phyloP scores from a whole-genome alignment of 2,888 invertebrate species.

The Odontomyia ornata region DNA sequence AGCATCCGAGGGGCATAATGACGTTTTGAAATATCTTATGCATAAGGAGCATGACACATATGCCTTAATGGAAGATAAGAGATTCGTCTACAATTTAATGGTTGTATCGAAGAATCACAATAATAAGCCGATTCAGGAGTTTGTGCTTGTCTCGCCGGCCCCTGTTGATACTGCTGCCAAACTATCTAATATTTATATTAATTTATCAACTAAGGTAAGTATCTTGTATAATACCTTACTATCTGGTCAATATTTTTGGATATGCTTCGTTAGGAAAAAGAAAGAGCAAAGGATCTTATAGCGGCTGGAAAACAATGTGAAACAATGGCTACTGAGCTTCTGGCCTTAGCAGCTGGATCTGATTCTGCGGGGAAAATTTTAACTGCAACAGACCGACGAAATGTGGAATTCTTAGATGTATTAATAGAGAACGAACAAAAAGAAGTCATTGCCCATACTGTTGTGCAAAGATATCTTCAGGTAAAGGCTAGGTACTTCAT shows the following conservation, averaged over 20 bases:
- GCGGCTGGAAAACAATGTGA: constrained; percentile 97
- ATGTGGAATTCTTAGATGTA: constrained; percentile 94
- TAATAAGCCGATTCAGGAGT: constrained; percentile 96
- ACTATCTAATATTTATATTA: constrained; percentile 89
- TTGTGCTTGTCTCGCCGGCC: constrained; percentile 97
- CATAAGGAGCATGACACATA: constrained; percentile 98
- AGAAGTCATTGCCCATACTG: constrained; percentile 96
- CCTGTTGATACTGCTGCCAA: constrained; percentile 99
- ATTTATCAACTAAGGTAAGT: constrained; percentile 81
- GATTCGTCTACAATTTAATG: constrained; percentile 98
- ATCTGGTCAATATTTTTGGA: too few relatives aligned
- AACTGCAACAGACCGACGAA: constrained; percentile 93
- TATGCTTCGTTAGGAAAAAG: constrained; percentile 79
- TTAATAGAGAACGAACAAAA: constrained; percentile 99
- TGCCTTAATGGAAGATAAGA: constrained; percentile 95
- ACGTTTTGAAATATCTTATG: constrained; percentile 93
- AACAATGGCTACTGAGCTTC: constrained; percentile 94
- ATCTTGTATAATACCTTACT: not conserved
- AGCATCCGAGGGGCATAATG: constrained; percentile 95
- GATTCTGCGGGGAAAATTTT: constrained; percentile 95
- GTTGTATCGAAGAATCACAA: constrained; percentile 95
- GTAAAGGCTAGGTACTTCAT: constrained; percentile 67
- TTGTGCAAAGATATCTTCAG: constrained; percentile 95
- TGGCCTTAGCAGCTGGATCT: constrained; percentile 92
- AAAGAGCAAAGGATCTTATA: constrained; percentile 95